These are phyloP conservation scores for Drosophila virilis DNA, from an alignment of 1,140 invertebrate species.

Conservation along the genomic window DNA sequence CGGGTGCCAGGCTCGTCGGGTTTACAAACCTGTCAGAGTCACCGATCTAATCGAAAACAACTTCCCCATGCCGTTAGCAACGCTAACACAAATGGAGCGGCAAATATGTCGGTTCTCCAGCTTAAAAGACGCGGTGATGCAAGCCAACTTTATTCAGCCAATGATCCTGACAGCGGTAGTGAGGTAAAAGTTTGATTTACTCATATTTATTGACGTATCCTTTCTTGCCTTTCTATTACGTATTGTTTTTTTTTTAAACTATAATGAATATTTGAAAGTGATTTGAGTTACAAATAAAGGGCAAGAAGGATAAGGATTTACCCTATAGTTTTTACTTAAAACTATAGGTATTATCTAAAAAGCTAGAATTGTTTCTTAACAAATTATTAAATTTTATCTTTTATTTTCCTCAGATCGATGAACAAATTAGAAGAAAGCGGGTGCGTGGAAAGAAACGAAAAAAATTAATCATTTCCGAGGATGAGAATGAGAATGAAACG, in stretches of 20 bases:
- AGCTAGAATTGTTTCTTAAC: background rate
- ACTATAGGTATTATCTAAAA: no score
- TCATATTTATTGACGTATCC: background rate
- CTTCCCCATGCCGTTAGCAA: constrained; percentile 34
- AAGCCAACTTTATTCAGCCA: constrained; percentile 46
- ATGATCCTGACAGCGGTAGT: constrained; percentile 81
- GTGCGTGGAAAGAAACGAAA: constrained; percentile 21
- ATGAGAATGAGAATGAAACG: constrained; percentile 43
- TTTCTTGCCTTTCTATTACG: background rate
- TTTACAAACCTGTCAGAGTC: constrained; percentile 17
- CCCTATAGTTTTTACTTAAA: no score
- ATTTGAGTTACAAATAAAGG: no score
- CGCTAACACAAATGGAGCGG: constrained; percentile 63
- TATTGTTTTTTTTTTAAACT: background rate
- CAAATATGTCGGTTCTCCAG: constrained; percentile 41
- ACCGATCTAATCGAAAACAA: constrained; percentile 19
- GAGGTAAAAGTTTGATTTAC: constrained; percentile 72
- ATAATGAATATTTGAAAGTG: background rate
- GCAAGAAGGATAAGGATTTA: no score
- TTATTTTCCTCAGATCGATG: constrained; percentile 43
- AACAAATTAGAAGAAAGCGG: constrained; percentile 10
- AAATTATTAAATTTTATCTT: constrained; percentile 20
- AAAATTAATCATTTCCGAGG: constrained; percentile 24
- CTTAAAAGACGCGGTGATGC: constrained; percentile 75
- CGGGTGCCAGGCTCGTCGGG: constrained; percentile 38